These are phyloP conservation scores for Protaetia brevitarsis DNA, from an alignment of 1,140 invertebrate genomes.

Conservation along the genomic window DNA sequence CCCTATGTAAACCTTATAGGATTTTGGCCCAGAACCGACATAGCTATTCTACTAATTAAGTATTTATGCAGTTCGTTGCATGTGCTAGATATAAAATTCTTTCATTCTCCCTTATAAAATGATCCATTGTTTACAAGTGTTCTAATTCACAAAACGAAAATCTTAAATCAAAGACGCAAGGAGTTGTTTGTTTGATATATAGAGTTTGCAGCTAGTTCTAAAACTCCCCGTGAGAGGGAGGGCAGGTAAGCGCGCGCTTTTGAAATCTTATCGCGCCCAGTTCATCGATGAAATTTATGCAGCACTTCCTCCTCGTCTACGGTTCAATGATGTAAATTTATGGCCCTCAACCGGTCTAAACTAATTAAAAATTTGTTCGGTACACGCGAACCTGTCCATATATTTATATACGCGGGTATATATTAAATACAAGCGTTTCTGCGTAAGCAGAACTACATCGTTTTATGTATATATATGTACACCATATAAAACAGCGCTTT, in stretches of 20 bases:
- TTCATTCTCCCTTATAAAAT: no score
- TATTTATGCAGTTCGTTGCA: no score
- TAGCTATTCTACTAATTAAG: no score
- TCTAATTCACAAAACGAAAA: no score
- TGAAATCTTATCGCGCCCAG: background rate
- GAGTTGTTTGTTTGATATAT: background rate
- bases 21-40: no score
- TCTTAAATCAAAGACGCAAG: no score
- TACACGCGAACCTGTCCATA: slow-evolving; percentile 14
- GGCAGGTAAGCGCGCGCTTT: background rate
- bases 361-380: slow-evolving; percentile 14
- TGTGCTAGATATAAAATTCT: no score
- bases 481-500: background rate
- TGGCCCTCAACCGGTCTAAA: slow-evolving; percentile 10
- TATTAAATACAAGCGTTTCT: background rate
- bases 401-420: slow-evolving; percentile 12
- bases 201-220: background rate
- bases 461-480: background rate
- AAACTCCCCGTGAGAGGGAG: background rate
- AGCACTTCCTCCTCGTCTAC: slow-evolving; percentile 3
- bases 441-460: background rate
- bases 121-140: no score
- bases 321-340: slow-evolving; percentile 16
- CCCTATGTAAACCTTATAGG: no score
- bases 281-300: slow-evolving; percentile 13